Percentiles rank a stretch among this genome's conserved stretches.
Conservation (phyloP, 2,113 vertebrate species). For the Caracal caracal region DNA sequence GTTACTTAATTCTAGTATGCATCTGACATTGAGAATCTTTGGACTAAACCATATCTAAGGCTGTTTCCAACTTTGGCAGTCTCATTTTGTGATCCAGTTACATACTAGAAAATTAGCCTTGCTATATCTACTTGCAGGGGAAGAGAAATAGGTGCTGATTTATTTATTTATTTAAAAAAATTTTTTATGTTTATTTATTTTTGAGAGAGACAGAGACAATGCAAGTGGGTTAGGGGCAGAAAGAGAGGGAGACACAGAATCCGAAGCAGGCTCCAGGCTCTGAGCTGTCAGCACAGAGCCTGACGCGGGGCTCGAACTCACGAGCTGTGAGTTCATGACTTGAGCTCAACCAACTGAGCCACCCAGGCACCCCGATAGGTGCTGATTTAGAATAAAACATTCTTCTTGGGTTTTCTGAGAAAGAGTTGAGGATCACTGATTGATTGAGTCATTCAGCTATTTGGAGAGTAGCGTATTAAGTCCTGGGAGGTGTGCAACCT, state of each 20-base stretch:
- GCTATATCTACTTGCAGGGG: not conserved
- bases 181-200: too few species aligned
- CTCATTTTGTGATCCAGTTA: constrained; percentile 16
- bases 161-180: not conserved
- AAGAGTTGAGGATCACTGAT: constrained; percentile 25
- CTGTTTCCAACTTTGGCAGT: not conserved
- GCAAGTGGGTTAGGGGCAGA: too few species aligned
- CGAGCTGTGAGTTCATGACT: rapidly evolving
- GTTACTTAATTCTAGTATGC: not conserved
- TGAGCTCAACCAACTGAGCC: too few species aligned
- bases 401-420: constrained; percentile 24
- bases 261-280: too few species aligned
- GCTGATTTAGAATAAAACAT: constrained; percentile 28
- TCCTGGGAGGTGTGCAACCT: not conserved
- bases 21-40: not conserved
- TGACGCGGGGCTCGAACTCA: too few species aligned
- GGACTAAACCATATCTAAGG: not conserved
- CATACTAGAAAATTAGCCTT: constrained; percentile 2
- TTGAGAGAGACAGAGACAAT: too few species aligned
- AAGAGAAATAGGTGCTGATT: not conserved
- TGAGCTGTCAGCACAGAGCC: too few species aligned
- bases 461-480: not conserved
- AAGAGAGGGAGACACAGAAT: too few species aligned
- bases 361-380: not conserved
- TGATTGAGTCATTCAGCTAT: not conserved